These are phyloP conservation scores for Agrochola lota DNA, from an alignment of 2,888 invertebrate species.

Conservation along the genomic window DNA sequence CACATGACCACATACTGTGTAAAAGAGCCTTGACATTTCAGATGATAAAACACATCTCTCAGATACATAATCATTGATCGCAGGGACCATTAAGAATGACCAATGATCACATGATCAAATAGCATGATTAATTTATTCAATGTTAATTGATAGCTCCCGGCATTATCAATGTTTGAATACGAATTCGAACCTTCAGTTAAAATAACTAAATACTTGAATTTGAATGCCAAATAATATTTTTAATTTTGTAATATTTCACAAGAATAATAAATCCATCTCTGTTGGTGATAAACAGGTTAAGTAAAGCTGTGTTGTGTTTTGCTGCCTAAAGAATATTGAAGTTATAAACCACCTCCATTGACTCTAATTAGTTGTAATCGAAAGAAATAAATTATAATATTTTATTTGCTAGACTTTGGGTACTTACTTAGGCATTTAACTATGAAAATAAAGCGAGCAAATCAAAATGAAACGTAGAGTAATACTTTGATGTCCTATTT, in stretches of 20 bases:
- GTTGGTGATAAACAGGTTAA: not conserved
- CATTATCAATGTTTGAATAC: conserved; percentile 34
- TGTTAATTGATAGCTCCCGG: conserved; percentile 58
- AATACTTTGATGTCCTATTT: not conserved
- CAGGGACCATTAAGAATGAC: conserved; percentile 52
- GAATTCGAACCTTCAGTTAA: conserved; percentile 49
- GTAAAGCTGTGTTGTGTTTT: not conserved
- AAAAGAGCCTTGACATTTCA: conserved; percentile 67
- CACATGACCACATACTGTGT: not conserved
- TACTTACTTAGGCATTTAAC: not conserved
- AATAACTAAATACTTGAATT: conserved; percentile 20
- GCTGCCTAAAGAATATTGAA: not conserved
- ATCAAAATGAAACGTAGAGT: not conserved
- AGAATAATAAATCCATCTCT: conserved; percentile 3
- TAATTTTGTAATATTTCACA: conserved; percentile 28
- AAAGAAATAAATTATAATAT: not conserved
- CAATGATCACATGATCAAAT: conserved; percentile 47
- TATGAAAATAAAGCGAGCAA: not conserved
- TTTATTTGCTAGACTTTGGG: not conserved
- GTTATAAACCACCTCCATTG: not conserved
- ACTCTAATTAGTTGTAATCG: not conserved
- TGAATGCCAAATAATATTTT: conserved; percentile 35
- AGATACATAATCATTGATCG: conserved; percentile 45
- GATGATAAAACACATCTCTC: conserved; percentile 52
- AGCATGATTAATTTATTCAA: conserved; percentile 46